phyloP scores from a whole-genome alignment of 2,888 invertebrate genomes.

The Heliconius ethilla region DNA sequence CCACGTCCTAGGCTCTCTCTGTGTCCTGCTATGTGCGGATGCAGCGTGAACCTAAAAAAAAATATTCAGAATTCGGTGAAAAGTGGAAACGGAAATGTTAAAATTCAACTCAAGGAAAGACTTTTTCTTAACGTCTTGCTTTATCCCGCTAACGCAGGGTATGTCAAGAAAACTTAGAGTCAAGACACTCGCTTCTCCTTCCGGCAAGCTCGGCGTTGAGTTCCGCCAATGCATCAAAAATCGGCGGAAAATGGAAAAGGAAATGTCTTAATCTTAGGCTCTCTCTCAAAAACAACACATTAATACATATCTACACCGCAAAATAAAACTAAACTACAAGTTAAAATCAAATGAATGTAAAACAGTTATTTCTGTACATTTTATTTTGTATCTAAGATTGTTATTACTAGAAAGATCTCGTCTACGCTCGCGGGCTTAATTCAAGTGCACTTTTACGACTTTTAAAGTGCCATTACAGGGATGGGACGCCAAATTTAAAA shows the following conservation, averaged over 20 bases:
- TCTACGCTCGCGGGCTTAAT: constrained; percentile 51
- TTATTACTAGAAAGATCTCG: constrained; percentile 30
- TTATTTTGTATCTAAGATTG: constrained; percentile 26
- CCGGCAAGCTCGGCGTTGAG: background rate
- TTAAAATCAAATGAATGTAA: constrained; percentile 19
- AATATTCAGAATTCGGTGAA: too few species aligned
- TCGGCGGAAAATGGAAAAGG: background rate
- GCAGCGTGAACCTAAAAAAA: too few species aligned
- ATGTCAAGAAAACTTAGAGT: background rate
- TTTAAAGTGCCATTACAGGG: constrained; percentile 76
- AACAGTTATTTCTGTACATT: constrained; percentile 24
- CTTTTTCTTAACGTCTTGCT: background rate
- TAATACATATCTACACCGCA: background rate
- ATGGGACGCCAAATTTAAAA: constrained; percentile 56
- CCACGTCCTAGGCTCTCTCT: too few species aligned
- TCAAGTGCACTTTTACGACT: constrained; percentile 72
- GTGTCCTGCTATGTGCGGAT: too few species aligned
- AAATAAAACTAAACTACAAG: constrained; percentile 1
- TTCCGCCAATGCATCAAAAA: background rate
- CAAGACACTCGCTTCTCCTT: background rate
- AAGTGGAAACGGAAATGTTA: too few species aligned
- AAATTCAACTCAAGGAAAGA: background rate
- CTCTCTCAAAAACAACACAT: background rate
- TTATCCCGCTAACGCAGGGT: background rate
- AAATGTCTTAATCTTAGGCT: background rate